Evolutionary conservation across 2,113 vertebrate species (phyloP).

Genomic region (Cettia cetti): DNA sequence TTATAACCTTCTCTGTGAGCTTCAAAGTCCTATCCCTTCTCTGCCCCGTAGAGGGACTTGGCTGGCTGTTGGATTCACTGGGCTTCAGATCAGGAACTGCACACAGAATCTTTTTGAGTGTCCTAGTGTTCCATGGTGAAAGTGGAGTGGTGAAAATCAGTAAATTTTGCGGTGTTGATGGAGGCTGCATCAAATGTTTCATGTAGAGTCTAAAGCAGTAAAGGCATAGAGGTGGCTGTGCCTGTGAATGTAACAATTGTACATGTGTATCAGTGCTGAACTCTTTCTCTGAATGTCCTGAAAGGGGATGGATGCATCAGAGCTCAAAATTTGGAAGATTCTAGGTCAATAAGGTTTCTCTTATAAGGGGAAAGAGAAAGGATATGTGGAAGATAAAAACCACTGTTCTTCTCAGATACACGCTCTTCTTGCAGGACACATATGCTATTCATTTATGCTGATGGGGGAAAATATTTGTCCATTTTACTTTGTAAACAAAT

Average conservation of each 20-base stretch:
- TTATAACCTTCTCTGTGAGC: not conserved
- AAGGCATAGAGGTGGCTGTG: not conserved
- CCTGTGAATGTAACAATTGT: not conserved
- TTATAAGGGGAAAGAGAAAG: not conserved
- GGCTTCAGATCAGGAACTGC: not conserved
- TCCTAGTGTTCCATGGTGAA: not conserved
- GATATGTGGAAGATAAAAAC: not conserved
- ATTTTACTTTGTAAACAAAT: not conserved
- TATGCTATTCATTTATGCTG: not conserved
- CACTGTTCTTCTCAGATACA: not conserved
- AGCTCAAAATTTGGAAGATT: not conserved
- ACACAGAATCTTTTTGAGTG: not conserved
- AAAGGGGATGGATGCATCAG: accelerated
- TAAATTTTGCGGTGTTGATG: not conserved
- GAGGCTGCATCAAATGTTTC: not conserved
- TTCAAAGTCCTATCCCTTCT: not conserved
- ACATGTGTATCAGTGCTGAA: accelerated
- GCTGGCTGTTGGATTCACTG: not conserved
- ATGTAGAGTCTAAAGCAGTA: not conserved
- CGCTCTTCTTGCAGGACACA: not conserved
- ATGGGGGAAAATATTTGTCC: not conserved
- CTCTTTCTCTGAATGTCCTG: not conserved
- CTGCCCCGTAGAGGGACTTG: not conserved
- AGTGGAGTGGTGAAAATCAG: not conserved
- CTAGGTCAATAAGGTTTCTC: not conserved